These are phyloP conservation scores for Tonatia bakeri DNA, from an alignment of 2,113 vertebrate species.

Conservation along the genomic window DNA sequence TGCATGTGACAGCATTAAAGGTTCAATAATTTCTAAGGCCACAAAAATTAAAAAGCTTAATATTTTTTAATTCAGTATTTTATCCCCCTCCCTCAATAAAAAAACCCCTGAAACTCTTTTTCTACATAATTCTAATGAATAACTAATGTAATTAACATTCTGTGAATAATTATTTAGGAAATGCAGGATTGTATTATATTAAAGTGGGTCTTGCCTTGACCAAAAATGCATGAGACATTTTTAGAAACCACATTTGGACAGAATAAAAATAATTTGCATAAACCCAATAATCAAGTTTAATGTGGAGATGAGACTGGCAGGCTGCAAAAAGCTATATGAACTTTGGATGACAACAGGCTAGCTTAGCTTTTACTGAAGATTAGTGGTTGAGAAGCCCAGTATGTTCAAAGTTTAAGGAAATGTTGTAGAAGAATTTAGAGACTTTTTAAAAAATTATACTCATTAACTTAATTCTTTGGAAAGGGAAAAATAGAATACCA, in stretches of 20 bases:
- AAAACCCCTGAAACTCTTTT: not conserved
- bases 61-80: constrained; percentile 32
- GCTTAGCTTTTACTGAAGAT: not conserved
- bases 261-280: not conserved
- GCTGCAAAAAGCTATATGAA: not conserved
- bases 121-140: constrained; percentile 9
- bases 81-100: not conserved
- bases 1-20: not conserved
- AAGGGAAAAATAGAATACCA: not conserved
- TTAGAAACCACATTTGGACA: constrained; percentile 33
- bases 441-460: not conserved
- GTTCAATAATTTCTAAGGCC: not conserved
- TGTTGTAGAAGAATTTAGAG: not conserved
- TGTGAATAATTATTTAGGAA: constrained; percentile 38
- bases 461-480: not conserved
- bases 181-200: not conserved
- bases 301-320: not conserved
- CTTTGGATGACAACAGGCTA: not conserved
- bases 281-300: not conserved
- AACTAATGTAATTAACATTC: constrained; percentile 31
- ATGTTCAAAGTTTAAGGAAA: not conserved
- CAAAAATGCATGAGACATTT: constrained; percentile 22
- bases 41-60: not conserved
- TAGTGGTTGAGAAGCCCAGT: not conserved
- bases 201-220: constrained; percentile 20